Conservation (phyloP, 2,113 vertebrate species). For the Atlantisia rogersi region DNA sequence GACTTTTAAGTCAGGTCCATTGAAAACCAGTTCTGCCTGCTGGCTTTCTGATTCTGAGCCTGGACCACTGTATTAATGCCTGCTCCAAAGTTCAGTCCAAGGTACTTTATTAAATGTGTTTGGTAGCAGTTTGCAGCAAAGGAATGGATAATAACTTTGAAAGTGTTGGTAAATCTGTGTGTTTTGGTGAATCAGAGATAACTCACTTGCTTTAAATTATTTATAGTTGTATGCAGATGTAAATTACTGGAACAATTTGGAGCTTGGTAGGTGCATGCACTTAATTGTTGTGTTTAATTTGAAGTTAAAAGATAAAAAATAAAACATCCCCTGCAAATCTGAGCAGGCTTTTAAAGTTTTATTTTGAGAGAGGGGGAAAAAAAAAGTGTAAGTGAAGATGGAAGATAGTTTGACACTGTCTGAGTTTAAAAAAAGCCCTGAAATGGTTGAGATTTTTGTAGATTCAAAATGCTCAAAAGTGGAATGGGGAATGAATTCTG, state of each 20-base stretch:
- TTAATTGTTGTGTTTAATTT: not conserved
- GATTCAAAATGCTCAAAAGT: not conserved
- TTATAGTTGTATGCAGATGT: slow-evolving; percentile 28
- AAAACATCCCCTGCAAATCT: not conserved
- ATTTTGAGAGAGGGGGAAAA: not conserved
- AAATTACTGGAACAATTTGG: not conserved
- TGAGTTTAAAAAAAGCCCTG: not conserved
- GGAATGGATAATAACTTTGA: not conserved
- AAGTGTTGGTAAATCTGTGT: slow-evolving; percentile 14
- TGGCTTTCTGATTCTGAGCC: not conserved
- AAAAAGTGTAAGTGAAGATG: not conserved
- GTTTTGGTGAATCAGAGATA: slow-evolving; percentile 48
- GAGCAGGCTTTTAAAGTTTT: not conserved
- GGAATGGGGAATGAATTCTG: not conserved
- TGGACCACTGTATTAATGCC: not conserved
- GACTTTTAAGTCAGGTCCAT: not conserved
- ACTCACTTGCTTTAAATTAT: slow-evolving; percentile 41
- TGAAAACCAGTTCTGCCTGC: not conserved
- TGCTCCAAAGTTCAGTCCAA: not conserved
- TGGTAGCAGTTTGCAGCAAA: not conserved
- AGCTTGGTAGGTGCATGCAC: not conserved
- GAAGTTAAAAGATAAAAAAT: not conserved
- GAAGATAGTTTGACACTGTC: not conserved
- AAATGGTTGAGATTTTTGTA: not conserved
- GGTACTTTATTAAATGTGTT: not conserved